A percentile compares a stretch with the other conserved stretches of the same genome.
Conservation (phyloP, 2,888 invertebrate species). For the Noctua janthina region DNA sequence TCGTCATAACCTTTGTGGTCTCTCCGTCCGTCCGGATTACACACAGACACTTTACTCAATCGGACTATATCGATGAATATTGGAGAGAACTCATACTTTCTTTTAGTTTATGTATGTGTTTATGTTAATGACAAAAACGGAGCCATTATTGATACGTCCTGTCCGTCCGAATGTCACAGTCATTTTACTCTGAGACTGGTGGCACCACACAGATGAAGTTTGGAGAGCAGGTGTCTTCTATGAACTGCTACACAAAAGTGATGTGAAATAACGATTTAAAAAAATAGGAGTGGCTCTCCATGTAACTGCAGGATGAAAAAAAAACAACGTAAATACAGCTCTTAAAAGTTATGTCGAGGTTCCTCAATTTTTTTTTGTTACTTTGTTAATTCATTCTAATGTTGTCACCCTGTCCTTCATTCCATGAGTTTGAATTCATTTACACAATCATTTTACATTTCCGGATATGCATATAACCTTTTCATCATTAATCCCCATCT, state of each 20-base stretch:
- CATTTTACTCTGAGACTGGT: neutral
- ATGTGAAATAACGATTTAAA: neutral
- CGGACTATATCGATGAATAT: neutral
- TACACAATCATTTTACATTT: neutral
- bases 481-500: neutral
- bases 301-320: too few relatives aligned
- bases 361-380: too few relatives aligned
- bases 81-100: neutral
- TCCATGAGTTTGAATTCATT: neutral
- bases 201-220: neutral
- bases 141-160: neutral
- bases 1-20: neutral
- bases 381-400: too few relatives aligned
- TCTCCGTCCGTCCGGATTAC: neutral
- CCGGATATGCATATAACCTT: neutral
- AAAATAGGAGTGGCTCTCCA: neutral
- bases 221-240: neutral
- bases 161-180: neutral
- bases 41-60: neutral
- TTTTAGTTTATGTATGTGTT: neutral
- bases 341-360: too few relatives aligned
- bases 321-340: too few relatives aligned
- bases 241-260: neutral
- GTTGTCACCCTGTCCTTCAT: too few relatives aligned
- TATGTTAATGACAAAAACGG: neutral